Percentiles rank a stretch among this genome's conserved stretches.
Conservation (phyloP, 2,797 vertebrate species). For the Corythornis leucogaster region DNA sequence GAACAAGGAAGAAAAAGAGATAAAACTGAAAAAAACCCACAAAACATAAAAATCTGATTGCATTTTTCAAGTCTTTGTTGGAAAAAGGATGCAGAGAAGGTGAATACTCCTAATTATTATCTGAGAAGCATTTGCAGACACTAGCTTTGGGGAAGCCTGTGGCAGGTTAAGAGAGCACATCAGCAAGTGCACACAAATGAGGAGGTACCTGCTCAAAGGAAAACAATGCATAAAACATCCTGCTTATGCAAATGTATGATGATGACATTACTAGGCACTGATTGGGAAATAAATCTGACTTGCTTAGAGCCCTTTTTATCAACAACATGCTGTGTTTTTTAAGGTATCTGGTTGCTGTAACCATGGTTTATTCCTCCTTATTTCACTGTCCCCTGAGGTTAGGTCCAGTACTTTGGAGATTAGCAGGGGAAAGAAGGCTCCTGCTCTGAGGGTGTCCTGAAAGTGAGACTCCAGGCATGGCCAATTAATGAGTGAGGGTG, state of each 20-base stretch:
- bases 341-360: neutral
- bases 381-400: neutral
- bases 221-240: slow-evolving; percentile 28
- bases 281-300: slow-evolving; percentile 49
- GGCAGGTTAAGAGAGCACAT: slow-evolving; percentile 32
- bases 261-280: slow-evolving; percentile 56
- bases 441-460: neutral
- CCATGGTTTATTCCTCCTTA: neutral
- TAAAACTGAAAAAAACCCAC: neutral
- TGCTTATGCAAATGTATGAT: slow-evolving; percentile 41
- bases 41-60: neutral
- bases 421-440: neutral
- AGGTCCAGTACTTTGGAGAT: neutral
- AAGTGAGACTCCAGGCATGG: neutral
- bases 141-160: slow-evolving; percentile 61
- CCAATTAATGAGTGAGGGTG: neutral
- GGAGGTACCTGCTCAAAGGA: slow-evolving; percentile 22
- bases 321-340: neutral
- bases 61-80: slow-evolving; percentile 16
- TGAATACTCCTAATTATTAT: slow-evolving; percentile 47
- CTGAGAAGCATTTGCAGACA: slow-evolving; percentile 18
- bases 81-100: neutral
- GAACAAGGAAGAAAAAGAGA: neutral
- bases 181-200: neutral
- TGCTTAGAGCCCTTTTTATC: neutral